Percentiles rank a stretch among this genome's conserved stretches.
Conservation (phyloP, 1,140 invertebrate genomes). For the Pectinophora gossypiella region DNA sequence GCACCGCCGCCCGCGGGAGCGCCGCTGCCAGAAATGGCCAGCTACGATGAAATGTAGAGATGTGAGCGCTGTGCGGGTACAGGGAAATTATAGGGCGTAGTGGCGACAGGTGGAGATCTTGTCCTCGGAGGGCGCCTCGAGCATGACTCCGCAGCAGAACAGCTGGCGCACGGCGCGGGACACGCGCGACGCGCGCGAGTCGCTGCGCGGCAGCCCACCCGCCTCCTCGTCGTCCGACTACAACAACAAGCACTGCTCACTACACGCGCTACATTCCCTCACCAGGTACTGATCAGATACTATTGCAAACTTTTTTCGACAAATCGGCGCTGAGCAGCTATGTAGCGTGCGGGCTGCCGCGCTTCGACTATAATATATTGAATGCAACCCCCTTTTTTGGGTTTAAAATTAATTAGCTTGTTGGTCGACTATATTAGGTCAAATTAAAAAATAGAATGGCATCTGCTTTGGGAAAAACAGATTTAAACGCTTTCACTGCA, state of each 20-base stretch:
- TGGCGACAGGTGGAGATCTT: slow-evolving; percentile 34
- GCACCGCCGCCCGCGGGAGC: neutral
- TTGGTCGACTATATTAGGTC: too few species aligned
- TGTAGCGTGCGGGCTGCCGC: slow-evolving; percentile 29
- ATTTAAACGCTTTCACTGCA: too few species aligned
- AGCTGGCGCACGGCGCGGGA: slow-evolving; percentile 49
- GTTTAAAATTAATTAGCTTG: too few species aligned
- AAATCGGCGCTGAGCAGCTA: slow-evolving; percentile 5
- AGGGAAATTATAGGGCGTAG: slow-evolving; percentile 29
- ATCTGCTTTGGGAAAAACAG: too few species aligned
- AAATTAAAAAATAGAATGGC: too few species aligned
- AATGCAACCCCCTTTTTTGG: too few species aligned
- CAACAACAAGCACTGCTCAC: slow-evolving; percentile 24
- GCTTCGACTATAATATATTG: neutral
- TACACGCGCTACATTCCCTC: neutral
- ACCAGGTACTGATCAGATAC: neutral
- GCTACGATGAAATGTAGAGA: slow-evolving; percentile 21
- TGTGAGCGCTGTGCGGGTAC: slow-evolving; percentile 7
- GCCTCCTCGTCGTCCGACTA: slow-evolving; percentile 64
- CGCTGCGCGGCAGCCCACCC: slow-evolving; percentile 63
- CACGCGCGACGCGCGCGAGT: slow-evolving; percentile 48
- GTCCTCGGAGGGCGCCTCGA: slow-evolving; percentile 47
- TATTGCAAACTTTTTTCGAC: too few species aligned
- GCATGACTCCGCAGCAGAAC: slow-evolving; percentile 56
- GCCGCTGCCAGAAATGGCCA: slow-evolving; percentile 32